Percentiles rank a stretch among this genome's conserved stretches.
These are phyloP conservation scores for Callithrix jacchus DNA, from an alignment of 2,113 vertebrate species.

Conservation along the genomic window DNA sequence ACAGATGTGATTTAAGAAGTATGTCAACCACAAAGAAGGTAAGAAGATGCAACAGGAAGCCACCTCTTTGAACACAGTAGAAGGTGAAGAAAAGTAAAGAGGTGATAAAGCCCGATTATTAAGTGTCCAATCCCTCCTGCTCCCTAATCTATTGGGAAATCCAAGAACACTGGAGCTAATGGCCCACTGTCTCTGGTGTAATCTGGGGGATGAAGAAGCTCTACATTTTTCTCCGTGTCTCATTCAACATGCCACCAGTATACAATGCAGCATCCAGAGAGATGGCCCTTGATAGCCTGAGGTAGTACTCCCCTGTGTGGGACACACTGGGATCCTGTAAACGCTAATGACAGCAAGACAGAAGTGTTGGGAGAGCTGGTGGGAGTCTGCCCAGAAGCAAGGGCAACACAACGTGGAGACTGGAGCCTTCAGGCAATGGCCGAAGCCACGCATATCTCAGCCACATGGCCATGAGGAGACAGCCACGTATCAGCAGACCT, in stretches of 20 bases:
- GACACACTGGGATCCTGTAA: neutral
- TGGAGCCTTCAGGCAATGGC: neutral
- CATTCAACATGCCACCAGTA: neutral
- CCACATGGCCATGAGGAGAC: neutral
- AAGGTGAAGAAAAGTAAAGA: neutral
- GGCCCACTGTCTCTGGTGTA: neutral
- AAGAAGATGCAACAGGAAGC: neutral
- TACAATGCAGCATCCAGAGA: neutral
- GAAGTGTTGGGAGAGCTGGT: neutral
- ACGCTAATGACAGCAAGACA: neutral
- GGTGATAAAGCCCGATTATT: neutral
- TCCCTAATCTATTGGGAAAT: neutral
- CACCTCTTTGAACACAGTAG: rapidly evolving
- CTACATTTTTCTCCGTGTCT: neutral
- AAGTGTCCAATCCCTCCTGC: neutral
- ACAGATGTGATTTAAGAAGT: neutral
- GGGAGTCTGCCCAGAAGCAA: neutral
- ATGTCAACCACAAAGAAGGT: neutral
- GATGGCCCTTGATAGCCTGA: neutral
- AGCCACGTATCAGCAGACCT: neutral
- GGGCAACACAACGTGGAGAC: neutral
- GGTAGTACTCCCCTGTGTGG: neutral
- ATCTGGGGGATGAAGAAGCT: neutral
- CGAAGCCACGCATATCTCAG: neutral
- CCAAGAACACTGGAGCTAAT: neutral